Conservation (phyloP, 2,797 vertebrate species). For the Amphiprion clarkii region DNA sequence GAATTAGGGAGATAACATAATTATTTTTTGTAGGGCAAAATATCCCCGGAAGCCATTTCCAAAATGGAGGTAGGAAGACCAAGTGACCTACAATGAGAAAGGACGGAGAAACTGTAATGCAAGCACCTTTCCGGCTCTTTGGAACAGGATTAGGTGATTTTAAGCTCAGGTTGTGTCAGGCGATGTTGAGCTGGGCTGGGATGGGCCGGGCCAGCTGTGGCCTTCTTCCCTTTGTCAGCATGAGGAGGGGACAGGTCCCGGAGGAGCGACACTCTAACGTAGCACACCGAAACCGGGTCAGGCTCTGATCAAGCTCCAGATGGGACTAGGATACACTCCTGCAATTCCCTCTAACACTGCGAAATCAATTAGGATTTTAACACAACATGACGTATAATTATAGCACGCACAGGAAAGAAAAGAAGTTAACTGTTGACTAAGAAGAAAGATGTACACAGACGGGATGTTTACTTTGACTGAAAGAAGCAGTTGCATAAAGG, state of each 20-base stretch:
- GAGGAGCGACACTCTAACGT: constrained; percentile 69
- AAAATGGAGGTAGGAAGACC: constrained; percentile 81
- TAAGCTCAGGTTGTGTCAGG: constrained; percentile 34
- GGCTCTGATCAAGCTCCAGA: constrained; percentile 79
- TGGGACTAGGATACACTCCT: constrained; percentile 76
- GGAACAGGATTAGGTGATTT: constrained; percentile 47
- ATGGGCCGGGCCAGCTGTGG: constrained; percentile 65
- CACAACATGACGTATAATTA: constrained; percentile 37
- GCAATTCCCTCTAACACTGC: constrained; percentile 69
- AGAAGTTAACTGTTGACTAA: constrained; percentile 25
- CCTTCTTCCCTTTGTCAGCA: constrained; percentile 80
- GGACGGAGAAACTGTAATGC: constrained; percentile 62
- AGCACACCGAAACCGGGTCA: constrained; percentile 82
- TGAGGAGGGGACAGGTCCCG: constrained; percentile 81
- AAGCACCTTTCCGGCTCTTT: constrained; percentile 55
- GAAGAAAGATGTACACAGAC: constrained; percentile 12
- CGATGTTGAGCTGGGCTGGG: constrained; percentile 43
- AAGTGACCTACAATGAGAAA: constrained; percentile 85
- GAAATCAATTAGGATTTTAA: constrained; percentile 82
- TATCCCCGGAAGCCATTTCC: constrained; percentile 86
- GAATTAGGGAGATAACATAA: constrained; percentile 88
- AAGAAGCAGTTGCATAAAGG: constrained; percentile 19
- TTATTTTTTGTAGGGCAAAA: constrained; percentile 90
- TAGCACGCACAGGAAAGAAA: constrained; percentile 19
- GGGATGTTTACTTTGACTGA: constrained; percentile 4